Evolutionary conservation across 2,888 invertebrate genomes (phyloP).

Genomic region (Norana najaformis): DNA sequence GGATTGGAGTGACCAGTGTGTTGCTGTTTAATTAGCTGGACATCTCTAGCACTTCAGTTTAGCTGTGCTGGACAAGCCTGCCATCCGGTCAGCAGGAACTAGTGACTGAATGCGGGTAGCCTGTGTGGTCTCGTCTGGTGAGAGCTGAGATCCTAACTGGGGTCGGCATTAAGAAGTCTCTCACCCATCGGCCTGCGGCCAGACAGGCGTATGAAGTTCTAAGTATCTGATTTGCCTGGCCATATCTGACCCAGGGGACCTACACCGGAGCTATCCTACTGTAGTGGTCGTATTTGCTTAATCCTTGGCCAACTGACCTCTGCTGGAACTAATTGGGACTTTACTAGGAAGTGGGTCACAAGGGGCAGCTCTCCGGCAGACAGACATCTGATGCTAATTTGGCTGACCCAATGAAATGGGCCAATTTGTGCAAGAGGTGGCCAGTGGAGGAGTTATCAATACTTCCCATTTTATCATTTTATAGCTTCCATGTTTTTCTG

Average conservation of each 20-base stretch:
- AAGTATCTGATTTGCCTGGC: background rate
- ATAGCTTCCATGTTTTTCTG: background rate
- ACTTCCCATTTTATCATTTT: background rate
- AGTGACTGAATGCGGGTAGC: background rate
- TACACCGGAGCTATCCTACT: background rate
- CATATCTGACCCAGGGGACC: background rate
- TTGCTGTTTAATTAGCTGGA: background rate
- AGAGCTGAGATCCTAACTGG: background rate
- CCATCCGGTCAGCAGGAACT: background rate
- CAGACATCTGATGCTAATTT: conserved; percentile 10
- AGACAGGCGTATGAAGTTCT: background rate
- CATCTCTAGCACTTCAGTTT: background rate
- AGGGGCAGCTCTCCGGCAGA: background rate
- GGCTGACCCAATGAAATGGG: background rate
- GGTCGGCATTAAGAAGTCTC: background rate
- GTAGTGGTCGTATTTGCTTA: background rate
- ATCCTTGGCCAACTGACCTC: background rate
- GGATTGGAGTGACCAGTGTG: background rate
- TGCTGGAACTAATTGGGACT: conserved; percentile 13
- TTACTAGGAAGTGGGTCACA: conserved; percentile 5
- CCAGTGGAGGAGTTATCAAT: background rate
- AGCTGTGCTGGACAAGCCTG: no score
- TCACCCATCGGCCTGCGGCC: background rate
- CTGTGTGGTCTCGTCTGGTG: background rate
- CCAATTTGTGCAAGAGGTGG: background rate